Percentiles rank a stretch among this genome's conserved stretches.
These are phyloP conservation scores for Patagioenas fasciata DNA, from an alignment of 2,113 vertebrate genomes.

Conservation along the genomic window DNA sequence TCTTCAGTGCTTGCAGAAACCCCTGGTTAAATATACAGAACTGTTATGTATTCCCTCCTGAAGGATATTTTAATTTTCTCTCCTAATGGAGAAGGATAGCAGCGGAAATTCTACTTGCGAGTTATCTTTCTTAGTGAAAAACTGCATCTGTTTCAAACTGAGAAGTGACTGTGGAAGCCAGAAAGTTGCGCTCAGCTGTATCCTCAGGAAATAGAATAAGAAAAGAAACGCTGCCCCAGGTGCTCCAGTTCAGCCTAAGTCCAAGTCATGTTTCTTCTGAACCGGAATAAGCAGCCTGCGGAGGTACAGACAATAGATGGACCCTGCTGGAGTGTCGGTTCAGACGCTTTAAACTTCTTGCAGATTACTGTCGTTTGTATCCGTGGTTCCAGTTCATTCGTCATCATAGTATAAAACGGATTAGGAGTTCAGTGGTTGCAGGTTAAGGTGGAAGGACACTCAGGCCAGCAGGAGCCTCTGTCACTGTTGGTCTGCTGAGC, in stretches of 20 bases:
- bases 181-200: slow-evolving; percentile 67
- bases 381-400: background rate
- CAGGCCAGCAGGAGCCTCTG: background rate
- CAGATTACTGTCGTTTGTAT: background rate
- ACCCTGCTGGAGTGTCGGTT: accelerated
- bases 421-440: background rate
- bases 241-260: slow-evolving; percentile 44
- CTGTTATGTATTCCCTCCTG: slow-evolving; percentile 23
- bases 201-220: slow-evolving; percentile 68
- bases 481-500: background rate
- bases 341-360: background rate
- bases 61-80: slow-evolving; percentile 67
- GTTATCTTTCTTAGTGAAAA: slow-evolving; percentile 67
- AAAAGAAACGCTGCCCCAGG: slow-evolving; percentile 68
- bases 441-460: background rate
- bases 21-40: slow-evolving; percentile 39
- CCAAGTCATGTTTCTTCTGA: slow-evolving; percentile 18
- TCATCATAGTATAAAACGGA: background rate
- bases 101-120: slow-evolving; percentile 51
- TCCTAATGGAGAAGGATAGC: slow-evolving; percentile 60
- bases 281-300: background rate
- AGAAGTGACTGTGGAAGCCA: slow-evolving; percentile 57
- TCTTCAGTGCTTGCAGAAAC: slow-evolving; percentile 19
- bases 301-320: background rate
- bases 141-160: slow-evolving; percentile 69